Base-by-base conservation (phyloP, 2,113 vertebrate genomes). In the Caracal caracal region DNA sequence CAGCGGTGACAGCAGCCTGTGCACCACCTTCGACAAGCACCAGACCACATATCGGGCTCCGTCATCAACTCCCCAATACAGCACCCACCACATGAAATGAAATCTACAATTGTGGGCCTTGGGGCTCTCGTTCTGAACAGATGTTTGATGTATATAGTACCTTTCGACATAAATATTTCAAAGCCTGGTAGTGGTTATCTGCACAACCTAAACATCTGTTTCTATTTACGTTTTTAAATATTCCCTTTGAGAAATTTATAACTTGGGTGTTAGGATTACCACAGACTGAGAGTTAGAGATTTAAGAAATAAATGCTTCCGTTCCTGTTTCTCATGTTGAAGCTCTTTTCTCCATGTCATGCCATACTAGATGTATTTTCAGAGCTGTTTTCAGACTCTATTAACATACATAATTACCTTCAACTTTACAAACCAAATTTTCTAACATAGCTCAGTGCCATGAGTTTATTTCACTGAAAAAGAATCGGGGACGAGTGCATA, bases 181-280 rank as follows among this genome's bases (percentile, higher is more conserved):
- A 95, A 89, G 59, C 68, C 68, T 30, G 61, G 49, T 12, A 65
- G 63, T 49, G 73, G 78, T 82, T 70, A 96, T 73, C 93, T 68
- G 10, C 63, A 66, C 53, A 80, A 91, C 66, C 66, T 81, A 96
- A 90, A 95, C 56, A 90, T 49, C 88, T 94, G 86, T 84, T 91
- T 89, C 93, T 92, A 43, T 81, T 97, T 49, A 82, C 1, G 1
- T 49, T 89, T 92, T 81, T 88, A 88, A 89, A 78, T 71, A 89
- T 24, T 40, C 88, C 49, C 35, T 30, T 19, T 0, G 47, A 85
- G 92, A 71, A 35, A 26, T 87, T 97, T 96, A 35, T 89, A 96
- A 87, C 49, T 70, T 53, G 92, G 81, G 88, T 96, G 63, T 92
- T 90, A 88, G 28, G 47, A 83, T 91, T 73, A 90, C 63, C 83